These are phyloP conservation scores for Leptodirus hochenwartii DNA, from an alignment of 2,888 invertebrate genomes.

Conservation along the genomic window DNA sequence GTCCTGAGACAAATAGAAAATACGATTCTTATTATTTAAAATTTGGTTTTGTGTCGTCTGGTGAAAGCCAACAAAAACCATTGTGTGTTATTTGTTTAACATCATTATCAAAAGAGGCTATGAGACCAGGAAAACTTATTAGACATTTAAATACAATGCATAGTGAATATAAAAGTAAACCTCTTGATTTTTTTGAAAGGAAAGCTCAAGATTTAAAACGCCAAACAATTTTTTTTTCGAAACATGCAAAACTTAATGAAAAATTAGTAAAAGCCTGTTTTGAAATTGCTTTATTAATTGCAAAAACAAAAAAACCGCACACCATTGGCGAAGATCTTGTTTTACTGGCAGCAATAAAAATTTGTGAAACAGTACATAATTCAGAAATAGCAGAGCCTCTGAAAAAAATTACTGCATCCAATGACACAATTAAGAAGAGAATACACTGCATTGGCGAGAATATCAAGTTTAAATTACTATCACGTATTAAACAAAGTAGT, in stretches of 20 bases:
- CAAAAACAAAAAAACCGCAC: slow-evolving; percentile 7
- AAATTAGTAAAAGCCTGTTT: slow-evolving; percentile 9
- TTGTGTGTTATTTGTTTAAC: slow-evolving; percentile 1
- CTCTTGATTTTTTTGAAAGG: slow-evolving; percentile 6
- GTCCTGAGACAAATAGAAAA: slow-evolving; percentile 1
- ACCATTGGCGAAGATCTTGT: slow-evolving; percentile 6
- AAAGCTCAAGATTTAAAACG: slow-evolving; percentile 7
- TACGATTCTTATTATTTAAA: neutral
- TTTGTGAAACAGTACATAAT: too few species aligned
- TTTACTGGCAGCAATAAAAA: too few species aligned
- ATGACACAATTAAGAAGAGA: too few species aligned
- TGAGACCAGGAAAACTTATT: slow-evolving; percentile 2
- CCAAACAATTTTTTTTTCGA: slow-evolving; percentile 6
- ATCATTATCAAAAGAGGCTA: neutral
- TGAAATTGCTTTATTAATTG: slow-evolving; percentile 9
- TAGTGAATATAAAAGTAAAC: slow-evolving; percentile 5
- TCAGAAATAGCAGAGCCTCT: too few species aligned
- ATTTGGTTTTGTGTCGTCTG: slow-evolving; percentile 2
- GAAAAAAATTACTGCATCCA: too few species aligned
- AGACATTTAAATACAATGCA: slow-evolving; percentile 8
- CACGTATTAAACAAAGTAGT: slow-evolving; percentile 3
- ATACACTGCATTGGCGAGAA: too few species aligned
- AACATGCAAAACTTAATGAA: slow-evolving; percentile 8
- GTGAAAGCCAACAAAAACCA: slow-evolving; percentile 1
- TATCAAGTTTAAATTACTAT: too few species aligned